A percentile compares a stretch with the other conserved stretches of the same genome.
Evolutionary conservation across 2,797 vertebrate species (phyloP).

Genomic region (Lophius americanus): DNA sequence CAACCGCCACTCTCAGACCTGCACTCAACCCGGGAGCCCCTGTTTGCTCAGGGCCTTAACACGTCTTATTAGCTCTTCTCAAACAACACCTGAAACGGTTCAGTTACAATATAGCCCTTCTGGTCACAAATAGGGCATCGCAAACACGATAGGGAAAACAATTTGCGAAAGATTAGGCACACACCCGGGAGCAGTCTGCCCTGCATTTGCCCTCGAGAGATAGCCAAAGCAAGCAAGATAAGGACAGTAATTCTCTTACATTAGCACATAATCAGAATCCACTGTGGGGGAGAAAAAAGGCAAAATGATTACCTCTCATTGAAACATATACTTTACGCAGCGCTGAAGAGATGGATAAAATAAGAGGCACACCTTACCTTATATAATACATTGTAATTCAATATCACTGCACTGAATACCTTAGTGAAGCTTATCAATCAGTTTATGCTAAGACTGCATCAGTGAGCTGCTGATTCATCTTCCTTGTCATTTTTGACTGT

Average conservation of each 20-base stretch:
- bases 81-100: constrained; percentile 79
- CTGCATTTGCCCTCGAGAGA: constrained; percentile 78
- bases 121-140: constrained; percentile 68
- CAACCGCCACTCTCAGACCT: constrained; percentile 53
- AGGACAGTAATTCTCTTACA: constrained; percentile 77
- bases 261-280: constrained; percentile 78
- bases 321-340: constrained; percentile 9
- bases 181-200: constrained; percentile 79
- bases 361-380: constrained; percentile 38
- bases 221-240: constrained; percentile 78
- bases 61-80: constrained; percentile 80
- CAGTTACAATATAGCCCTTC: constrained; percentile 69
- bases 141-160: constrained; percentile 79
- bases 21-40: constrained; percentile 53
- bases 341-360: constrained; percentile 31
- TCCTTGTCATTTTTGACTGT: constrained; percentile 19
- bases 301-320: constrained; percentile 51
- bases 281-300: constrained; percentile 32
- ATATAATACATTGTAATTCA: constrained; percentile 32
- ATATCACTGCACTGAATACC: constrained; percentile 15
- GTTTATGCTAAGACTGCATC: constrained; percentile 48
- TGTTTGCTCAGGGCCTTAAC: constrained; percentile 79
- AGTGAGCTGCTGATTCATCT: constrained; percentile 40
- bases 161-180: constrained; percentile 85
- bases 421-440: constrained; percentile 51